Evolutionary conservation across 2,888 invertebrate genomes (phyloP).

Genomic region (Perizoma flavofasciatum): DNA sequence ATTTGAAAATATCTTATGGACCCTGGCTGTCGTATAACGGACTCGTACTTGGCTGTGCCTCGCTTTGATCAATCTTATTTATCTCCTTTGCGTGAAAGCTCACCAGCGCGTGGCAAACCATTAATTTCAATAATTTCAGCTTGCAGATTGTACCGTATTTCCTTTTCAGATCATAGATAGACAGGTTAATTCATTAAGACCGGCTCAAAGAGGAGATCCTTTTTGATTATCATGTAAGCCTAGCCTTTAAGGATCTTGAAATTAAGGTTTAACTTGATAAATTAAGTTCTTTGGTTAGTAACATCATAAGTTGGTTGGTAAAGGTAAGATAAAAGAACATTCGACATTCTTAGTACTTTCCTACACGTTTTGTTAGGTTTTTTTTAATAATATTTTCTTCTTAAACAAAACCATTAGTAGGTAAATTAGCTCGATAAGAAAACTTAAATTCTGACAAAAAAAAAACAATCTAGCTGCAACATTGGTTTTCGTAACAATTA

Average conservation of each 20-base stretch:
- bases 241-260: background rate
- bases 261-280: too few relatives aligned
- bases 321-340: too few relatives aligned
- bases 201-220: slow-evolving; percentile 28
- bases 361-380: too few relatives aligned
- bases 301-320: too few relatives aligned
- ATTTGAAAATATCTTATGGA: too few relatives aligned
- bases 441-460: slow-evolving; percentile 23
- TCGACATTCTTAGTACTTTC: too few relatives aligned
- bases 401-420: too few relatives aligned
- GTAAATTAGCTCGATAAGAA: too few relatives aligned
- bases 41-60: slow-evolving; percentile 8
- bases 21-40: background rate
- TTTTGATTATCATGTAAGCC: slow-evolving; percentile 27
- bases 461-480: slow-evolving; percentile 31
- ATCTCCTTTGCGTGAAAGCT: slow-evolving; percentile 27
- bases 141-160: slow-evolving; percentile 38
- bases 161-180: slow-evolving; percentile 41
- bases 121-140: slow-evolving; percentile 42
- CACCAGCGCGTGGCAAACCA: slow-evolving; percentile 30
- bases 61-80: slow-evolving; percentile 25
- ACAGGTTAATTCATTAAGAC: slow-evolving; percentile 40
- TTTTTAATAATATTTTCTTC: too few relatives aligned
- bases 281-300: too few relatives aligned
- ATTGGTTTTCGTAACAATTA: slow-evolving; percentile 32